Evolutionary conservation across 1,140 invertebrate genomes (phyloP).

Genomic region (Pseudomyrmex gracilis): DNA sequence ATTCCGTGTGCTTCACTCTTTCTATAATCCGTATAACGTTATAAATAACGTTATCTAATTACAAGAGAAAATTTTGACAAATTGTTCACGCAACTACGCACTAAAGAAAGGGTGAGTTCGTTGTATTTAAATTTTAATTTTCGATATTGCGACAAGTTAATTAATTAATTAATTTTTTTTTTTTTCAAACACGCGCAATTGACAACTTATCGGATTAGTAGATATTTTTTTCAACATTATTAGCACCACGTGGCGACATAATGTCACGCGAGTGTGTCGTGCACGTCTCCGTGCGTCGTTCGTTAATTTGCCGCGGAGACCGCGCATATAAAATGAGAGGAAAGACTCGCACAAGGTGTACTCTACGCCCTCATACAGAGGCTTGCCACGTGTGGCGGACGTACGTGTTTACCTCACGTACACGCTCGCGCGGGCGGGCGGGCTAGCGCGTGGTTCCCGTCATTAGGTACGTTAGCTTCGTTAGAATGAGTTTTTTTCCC

Average conservation of each 20-base stretch:
- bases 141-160: neutral
- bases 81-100: neutral
- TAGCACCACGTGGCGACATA: conserved; percentile 60
- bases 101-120: neutral
- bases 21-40: conserved; percentile 3
- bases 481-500: conserved; percentile 80
- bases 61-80: too few relatives aligned
- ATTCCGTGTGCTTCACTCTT: conserved; percentile 19
- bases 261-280: conserved; percentile 61
- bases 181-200: neutral
- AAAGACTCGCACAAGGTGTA: conserved; percentile 61
- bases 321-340: conserved; percentile 57
- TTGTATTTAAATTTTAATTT: neutral
- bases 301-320: conserved; percentile 69
- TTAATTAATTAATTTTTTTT: neutral
- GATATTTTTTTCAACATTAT: conserved; percentile 19
- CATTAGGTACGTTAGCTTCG: conserved; percentile 81
- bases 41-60: neutral
- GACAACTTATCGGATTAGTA: neutral
- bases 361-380: conserved; percentile 38
- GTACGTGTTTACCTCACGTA: conserved; percentile 26
- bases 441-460: conserved; percentile 74
- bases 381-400: conserved; percentile 2
- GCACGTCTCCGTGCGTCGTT: conserved; percentile 58
- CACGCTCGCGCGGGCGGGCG: conserved; percentile 11